Evolutionary conservation across 2,888 invertebrate genomes (phyloP), one percentile per base, ranked within the genome.

Genomic region (Ennomos erosarius): DNA sequence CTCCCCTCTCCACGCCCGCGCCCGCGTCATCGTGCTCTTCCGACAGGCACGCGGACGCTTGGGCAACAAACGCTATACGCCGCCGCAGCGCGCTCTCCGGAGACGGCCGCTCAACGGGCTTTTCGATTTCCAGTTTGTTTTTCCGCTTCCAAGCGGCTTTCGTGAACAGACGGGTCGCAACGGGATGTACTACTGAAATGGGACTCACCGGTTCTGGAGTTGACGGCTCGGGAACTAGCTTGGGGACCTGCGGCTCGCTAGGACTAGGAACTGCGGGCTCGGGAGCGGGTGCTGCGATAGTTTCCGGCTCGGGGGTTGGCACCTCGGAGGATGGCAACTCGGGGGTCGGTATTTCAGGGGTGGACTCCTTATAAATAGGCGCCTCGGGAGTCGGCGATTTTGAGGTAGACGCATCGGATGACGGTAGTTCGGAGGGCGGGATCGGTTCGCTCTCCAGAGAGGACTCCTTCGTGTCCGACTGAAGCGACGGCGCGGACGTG

Each of bases 51-150:
- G 90, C 81, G 1, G 93, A 90, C 55, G 92, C 83, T 67, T 94
- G 94, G 60, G 93, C 88, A 55, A 94, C 93, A 74, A 94, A 94
- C 43, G 90, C 90, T 55, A 93, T 90, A 13, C 93, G 90, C 9
- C 94, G 87, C 52, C 92, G 85, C 64, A 87, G 70, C 52, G 92
- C 86, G 75, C 80, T 88, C 64, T 85, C 90, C 40, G 92, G 88
- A 54, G 90, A 90, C 62, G 91, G 90, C 70, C 88, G 88, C 75
- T 92, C 93, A 49, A 85, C 81, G 16, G 84, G 84, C 65, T 84
- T 86, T 69, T 79, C 93, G 86, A 88, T 93, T 78, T 79, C 87
- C 13, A 80, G 77, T 55, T 80, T 81, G 57, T 83, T 84, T 47
- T 81, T 84, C 10, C 88, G 82, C 67, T 85, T 87, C 93, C 93